phyloP scores from a whole-genome alignment of 2,888 invertebrate species.

The Nomada ruficornis region DNA sequence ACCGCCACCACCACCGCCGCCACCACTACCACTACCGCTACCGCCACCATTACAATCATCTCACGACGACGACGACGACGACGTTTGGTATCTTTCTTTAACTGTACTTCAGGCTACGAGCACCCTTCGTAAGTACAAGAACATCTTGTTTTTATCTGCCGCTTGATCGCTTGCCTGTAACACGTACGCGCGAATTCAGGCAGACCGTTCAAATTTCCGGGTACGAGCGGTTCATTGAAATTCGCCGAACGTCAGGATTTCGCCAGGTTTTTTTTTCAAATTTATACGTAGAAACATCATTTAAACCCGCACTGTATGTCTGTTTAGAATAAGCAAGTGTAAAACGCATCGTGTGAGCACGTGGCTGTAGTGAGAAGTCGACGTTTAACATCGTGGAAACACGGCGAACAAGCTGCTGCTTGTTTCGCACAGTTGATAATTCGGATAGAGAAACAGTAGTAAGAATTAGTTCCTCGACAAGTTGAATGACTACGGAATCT shows the following conservation, averaged over 20 bases:
- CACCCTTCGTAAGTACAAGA: slow-evolving; percentile 57
- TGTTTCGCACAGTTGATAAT: too few species aligned
- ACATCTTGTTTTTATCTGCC: slow-evolving; percentile 33
- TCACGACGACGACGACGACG: slow-evolving; percentile 16
- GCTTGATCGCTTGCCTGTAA: slow-evolving; percentile 28
- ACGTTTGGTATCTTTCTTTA: slow-evolving; percentile 46
- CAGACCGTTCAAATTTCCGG: slow-evolving; percentile 40
- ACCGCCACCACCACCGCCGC: slow-evolving; percentile 27
- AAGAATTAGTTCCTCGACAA: too few species aligned
- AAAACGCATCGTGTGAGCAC: slow-evolving; percentile 3
- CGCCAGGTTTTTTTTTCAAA: not conserved
- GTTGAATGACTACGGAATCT: too few species aligned
- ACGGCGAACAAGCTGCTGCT: too few species aligned
- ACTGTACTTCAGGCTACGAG: slow-evolving; percentile 39
- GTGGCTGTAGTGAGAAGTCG: not conserved
- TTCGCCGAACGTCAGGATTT: not conserved
- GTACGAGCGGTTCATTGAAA: slow-evolving; percentile 9
- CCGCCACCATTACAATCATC: slow-evolving; percentile 27
- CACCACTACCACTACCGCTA: slow-evolving; percentile 29
- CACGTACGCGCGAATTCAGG: slow-evolving; percentile 22
- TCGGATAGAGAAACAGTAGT: too few species aligned
- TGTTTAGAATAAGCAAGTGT: not conserved
- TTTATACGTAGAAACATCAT: not conserved
- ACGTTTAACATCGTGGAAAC: not conserved
- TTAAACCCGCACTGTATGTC: not conserved